Percentiles rank a stretch among this genome's conserved stretches.
phyloP scores from a whole-genome alignment of 2,113 vertebrate genomes.

The Puffinus mauretanicus region DNA sequence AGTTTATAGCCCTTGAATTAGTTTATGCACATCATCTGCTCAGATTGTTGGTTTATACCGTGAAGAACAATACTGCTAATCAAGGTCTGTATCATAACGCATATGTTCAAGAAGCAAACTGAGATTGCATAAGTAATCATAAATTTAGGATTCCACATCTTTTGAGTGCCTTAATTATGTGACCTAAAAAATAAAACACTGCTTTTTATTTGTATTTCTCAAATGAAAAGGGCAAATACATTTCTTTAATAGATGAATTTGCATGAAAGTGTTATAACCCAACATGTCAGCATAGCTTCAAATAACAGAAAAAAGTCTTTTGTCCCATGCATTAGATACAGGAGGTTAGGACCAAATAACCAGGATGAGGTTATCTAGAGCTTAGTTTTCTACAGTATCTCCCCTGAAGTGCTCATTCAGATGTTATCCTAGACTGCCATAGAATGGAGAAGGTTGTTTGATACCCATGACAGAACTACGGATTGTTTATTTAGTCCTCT shows the following conservation, averaged over 20 bases:
- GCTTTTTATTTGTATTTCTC: background rate
- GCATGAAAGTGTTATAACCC: background rate
- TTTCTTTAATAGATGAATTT: background rate
- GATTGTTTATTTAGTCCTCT: background rate
- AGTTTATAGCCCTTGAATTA: background rate
- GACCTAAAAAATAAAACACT: background rate
- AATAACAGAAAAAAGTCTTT: background rate
- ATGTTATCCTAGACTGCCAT: background rate
- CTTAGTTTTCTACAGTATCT: background rate
- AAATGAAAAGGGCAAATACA: background rate
- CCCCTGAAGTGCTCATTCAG: background rate
- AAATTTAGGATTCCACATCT: background rate
- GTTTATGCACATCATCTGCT: background rate
- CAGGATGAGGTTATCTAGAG: background rate
- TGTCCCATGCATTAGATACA: background rate
- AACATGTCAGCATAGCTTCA: background rate
- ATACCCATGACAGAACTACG: background rate
- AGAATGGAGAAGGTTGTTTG: background rate
- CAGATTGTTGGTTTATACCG: background rate
- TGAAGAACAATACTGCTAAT: background rate
- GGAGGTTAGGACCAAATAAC: background rate
- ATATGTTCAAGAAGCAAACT: background rate
- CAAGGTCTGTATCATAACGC: background rate
- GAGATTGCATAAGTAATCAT: background rate
- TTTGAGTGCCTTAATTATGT: background rate